phyloP scores from a whole-genome alignment of 2,797 vertebrate species.

The Numenius phaeopus region DNA sequence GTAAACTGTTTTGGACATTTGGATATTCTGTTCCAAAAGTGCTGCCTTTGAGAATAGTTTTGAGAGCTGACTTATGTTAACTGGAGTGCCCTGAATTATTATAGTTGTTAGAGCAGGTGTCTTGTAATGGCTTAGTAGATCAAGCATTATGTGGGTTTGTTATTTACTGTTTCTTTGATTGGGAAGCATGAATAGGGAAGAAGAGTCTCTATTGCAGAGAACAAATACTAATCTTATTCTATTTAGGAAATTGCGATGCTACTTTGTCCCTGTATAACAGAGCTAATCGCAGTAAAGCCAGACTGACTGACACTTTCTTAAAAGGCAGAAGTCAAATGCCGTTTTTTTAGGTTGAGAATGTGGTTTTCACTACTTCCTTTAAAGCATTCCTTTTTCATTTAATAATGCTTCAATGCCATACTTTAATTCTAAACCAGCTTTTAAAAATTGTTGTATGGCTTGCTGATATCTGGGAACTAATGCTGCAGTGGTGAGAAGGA shows the following conservation, averaged over 20 bases:
- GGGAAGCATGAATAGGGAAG: neutral
- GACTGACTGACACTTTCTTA: neutral
- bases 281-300: neutral
- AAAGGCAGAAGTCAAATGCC: neutral
- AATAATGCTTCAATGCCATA: neutral
- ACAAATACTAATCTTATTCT: neutral
- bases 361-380: neutral
- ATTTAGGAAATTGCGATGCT: neutral
- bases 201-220: neutral
- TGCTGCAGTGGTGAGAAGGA: neutral
- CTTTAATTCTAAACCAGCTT: neutral
- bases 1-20: neutral
- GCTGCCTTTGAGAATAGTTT: neutral
- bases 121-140: conserved; percentile 14
- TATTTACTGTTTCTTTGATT: conserved; percentile 36
- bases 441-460: neutral
- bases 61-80: neutral
- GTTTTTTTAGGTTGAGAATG: neutral
- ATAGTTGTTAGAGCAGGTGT: neutral
- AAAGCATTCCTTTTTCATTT: neutral
- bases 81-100: neutral
- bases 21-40: neutral
- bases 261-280: neutral
- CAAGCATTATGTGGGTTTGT: neutral
- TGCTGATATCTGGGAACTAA: neutral